Evolutionary conservation across 37 sponge, comb jelly and placozoan genomes (phyloP).

Genomic region (Diacarnus erythraeanus): DNA sequence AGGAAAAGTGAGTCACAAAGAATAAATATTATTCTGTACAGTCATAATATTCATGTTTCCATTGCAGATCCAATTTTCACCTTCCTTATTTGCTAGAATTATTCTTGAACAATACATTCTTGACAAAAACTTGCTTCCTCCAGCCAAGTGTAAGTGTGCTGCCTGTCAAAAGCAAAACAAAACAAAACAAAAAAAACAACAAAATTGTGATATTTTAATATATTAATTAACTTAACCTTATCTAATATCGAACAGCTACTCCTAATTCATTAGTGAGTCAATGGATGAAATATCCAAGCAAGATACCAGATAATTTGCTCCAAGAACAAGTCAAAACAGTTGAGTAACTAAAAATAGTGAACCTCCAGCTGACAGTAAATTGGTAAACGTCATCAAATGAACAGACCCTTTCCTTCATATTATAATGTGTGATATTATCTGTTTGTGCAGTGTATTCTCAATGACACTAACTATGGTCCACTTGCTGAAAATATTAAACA

Average conservation of each 20-base stretch:
- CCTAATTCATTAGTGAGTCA: conserved; percentile 48
- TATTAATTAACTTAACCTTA: too few relatives aligned
- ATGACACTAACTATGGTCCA: conserved; percentile 79
- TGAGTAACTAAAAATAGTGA: too few relatives aligned
- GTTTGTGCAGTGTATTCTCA: conserved; percentile 54
- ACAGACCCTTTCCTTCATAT: background rate
- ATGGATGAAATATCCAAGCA: conserved; percentile 56
- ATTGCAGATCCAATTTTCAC: conserved; percentile 53
- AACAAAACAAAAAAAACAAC: too few relatives aligned
- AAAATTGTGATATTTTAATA: too few relatives aligned
- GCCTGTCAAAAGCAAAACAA: too few relatives aligned
- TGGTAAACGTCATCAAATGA: background rate
- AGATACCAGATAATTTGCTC: conserved; percentile 41
- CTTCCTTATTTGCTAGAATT: conserved; percentile 62
- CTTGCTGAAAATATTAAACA: conserved; percentile 78
- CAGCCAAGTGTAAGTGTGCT: background rate
- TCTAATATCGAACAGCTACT: conserved; percentile 8
- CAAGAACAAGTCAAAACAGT: conserved; percentile 47
- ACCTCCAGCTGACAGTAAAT: too few relatives aligned
- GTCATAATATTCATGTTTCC: background rate
- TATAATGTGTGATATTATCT: background rate
- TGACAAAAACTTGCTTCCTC: background rate
- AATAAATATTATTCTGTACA: background rate
- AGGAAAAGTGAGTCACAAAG: conserved; percentile 3
- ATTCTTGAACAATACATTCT: conserved; percentile 62